Evolutionary conservation across 2,113 vertebrate genomes (phyloP).

Genomic region (Hemiscyllium ocellatum): DNA sequence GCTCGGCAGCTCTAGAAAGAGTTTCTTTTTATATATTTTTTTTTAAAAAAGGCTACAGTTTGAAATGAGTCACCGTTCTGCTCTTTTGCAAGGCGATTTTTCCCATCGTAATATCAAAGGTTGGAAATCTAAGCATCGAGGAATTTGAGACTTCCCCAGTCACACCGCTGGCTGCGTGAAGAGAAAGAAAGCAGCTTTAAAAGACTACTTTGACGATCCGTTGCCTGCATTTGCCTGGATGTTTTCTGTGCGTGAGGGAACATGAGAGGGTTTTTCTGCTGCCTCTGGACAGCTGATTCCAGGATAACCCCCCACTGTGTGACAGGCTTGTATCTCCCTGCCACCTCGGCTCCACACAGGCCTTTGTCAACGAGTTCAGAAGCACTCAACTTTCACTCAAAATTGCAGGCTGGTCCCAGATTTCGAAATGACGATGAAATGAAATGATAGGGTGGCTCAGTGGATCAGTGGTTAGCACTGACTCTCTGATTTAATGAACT

Average conservation of each 20-base stretch:
- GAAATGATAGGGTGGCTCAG: no score
- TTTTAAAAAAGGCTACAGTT: not conserved
- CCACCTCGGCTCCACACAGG: no score
- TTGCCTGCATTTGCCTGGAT: not conserved
- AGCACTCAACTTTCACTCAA: no score
- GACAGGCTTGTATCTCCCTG: no score
- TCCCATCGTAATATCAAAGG: constrained; percentile 21
- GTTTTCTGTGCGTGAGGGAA: not conserved
- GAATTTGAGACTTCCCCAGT: not conserved
- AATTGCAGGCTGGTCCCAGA: no score
- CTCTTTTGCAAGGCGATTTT: constrained; percentile 8
- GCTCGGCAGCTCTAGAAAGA: not conserved
- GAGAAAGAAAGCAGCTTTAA: not conserved
- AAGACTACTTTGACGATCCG: no score
- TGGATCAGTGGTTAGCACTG: no score
- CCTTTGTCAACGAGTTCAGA: no score
- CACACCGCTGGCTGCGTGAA: not conserved
- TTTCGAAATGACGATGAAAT: no score
- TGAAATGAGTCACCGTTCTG: not conserved
- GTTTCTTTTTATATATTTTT: not conserved
- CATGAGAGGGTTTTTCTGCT: not conserved
- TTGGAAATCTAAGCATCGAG: not conserved
- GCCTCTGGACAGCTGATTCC: no score
- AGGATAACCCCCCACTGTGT: no score
- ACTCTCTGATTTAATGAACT: no score